Base-by-base conservation (phyloP, 2,888 invertebrate species). In the Clistopyga incitator region DNA sequence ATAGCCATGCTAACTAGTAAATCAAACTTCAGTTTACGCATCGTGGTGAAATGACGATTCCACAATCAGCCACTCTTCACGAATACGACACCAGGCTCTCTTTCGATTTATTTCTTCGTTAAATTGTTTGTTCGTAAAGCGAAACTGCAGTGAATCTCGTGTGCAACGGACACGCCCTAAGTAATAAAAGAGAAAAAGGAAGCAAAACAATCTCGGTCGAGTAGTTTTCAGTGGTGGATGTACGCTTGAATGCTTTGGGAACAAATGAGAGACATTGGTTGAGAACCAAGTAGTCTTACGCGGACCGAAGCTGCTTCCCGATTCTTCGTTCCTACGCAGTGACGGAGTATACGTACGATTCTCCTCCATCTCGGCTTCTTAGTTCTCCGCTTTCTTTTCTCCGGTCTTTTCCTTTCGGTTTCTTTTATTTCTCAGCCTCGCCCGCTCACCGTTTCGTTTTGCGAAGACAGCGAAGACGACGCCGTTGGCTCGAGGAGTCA, bases 261-360 rank as follows among this genome's bases (percentile, higher is more conserved):
- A 83, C 77, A 83, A 85, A 85, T 81, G 78, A 56, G 81, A 61
- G 42, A 77, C 76, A 85, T 83, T 64, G 61, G 52, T 81, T 65
- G 42, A n/a, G n/a, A 25, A 75, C 59, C 59, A 23, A 74, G 50
- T 61, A 67, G 61, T 64, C 67, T 74, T 54, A 71, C 29, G 23
- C 61, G 61, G 23, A 23, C 45, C 11, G 38, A 20, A 47, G 61
- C 54, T 52, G 54, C 11, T 67, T 42, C 47, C 50, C 70, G 67
- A 75, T 68, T 80, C 68, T 65, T 71, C 42, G 47, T 76, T 29
- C 54, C 42, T n/a, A 78, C 34, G 52, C 54, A 65, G 38, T 6
- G 64, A 47, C 34, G n/a, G 10, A 23, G 34, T 64, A 29, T 76
- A 71, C 64, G 65, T 77, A 81, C 80, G 11, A 64, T 50, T 56